Evolutionary conservation across 2,888 invertebrate genomes (phyloP), one percentile per base, ranked within the genome.

Genomic region (Chymomyza fuscimana): DNA sequence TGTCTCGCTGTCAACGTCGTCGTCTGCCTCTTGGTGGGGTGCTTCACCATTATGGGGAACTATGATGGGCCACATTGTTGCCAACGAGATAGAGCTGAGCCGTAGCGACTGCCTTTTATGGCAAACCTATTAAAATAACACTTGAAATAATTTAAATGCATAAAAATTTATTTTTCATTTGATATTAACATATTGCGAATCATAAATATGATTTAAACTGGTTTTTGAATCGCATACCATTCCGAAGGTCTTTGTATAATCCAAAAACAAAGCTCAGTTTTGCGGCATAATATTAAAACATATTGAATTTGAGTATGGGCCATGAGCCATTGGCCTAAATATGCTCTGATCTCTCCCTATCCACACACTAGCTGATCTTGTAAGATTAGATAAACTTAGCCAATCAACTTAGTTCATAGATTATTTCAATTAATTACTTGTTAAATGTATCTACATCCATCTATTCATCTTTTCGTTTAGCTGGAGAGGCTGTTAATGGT

Each of bases 101-200:
- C 10, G 5, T 10, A 12, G 5, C 5, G 9, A 6, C 32, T 10
- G 70, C 6, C 15, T 9, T 32, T 10, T 16, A 76, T 63, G 58
- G 60, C 40, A 63, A 66, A 50, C 16, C 61, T 46, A 59, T 67
- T 62, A 73, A 65, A 73, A 70, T 63, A 59, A 68, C 73, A 73
- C 71, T 73, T 67, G 69, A 72, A 71, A 73, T 73, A 78, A 73
- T 70, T 72, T 69, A 66, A 65, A 61, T 71, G 61, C 46, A 36
- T 46, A 46, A 46, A 46, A 46, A 12, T 46, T 12, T 46, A 46
- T 46, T 46, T 46, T 46, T 46, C 12, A 46, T 46, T 46, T 46
- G 40, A 12, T 12, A 46, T 46, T 46, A 6, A 12, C 40, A 46
- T 46, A 46, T 7, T 46, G 40, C 40, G 40, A 46, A 46, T 46